Percentiles rank a stretch among this genome's conserved stretches.
These are phyloP conservation scores for Ceuthmochares aereus DNA, from an alignment of 2,113 vertebrate species.

Conservation along the genomic window DNA sequence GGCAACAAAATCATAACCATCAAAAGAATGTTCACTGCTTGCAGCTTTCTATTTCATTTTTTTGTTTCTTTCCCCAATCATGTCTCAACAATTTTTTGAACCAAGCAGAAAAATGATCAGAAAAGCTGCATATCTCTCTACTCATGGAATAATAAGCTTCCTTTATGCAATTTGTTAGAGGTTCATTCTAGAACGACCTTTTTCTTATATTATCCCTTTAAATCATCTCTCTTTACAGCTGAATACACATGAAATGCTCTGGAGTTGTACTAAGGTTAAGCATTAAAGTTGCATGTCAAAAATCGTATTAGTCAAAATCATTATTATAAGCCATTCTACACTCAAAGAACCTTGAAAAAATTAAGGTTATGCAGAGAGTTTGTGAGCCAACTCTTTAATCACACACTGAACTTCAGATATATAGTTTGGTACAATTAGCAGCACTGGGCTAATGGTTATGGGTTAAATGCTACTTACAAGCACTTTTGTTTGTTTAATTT, in stretches of 20 bases:
- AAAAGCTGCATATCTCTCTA: slow-evolving; percentile 77
- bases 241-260: slow-evolving; percentile 86
- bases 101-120: slow-evolving; percentile 81
- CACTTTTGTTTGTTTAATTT: slow-evolving; percentile 76
- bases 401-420: slow-evolving; percentile 73
- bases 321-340: slow-evolving; percentile 88
- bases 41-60: slow-evolving; percentile 79
- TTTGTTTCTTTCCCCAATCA: slow-evolving; percentile 78
- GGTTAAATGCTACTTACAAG: slow-evolving; percentile 58
- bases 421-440: slow-evolving; percentile 77
- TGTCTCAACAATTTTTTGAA: slow-evolving; percentile 81
- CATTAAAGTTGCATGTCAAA: slow-evolving; percentile 89
- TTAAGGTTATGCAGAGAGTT: slow-evolving; percentile 85
- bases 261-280: slow-evolving; percentile 88
- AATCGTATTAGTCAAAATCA: slow-evolving; percentile 89
- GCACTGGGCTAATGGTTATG: slow-evolving; percentile 66
- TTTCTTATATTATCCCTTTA: slow-evolving; percentile 88
- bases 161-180: slow-evolving; percentile 87
- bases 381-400: slow-evolving; percentile 83
- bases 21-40: slow-evolving; percentile 78
- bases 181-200: slow-evolving; percentile 87
- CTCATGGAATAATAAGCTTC: slow-evolving; percentile 82
- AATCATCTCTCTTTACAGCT: slow-evolving; percentile 88
- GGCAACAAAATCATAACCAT: slow-evolving; percentile 80
- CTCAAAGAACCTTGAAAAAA: slow-evolving; percentile 89